A percentile compares a stretch with the other conserved stretches of the same genome.
Conservation (phyloP, 1,140 invertebrate species). For the Calycopis cecrops region DNA sequence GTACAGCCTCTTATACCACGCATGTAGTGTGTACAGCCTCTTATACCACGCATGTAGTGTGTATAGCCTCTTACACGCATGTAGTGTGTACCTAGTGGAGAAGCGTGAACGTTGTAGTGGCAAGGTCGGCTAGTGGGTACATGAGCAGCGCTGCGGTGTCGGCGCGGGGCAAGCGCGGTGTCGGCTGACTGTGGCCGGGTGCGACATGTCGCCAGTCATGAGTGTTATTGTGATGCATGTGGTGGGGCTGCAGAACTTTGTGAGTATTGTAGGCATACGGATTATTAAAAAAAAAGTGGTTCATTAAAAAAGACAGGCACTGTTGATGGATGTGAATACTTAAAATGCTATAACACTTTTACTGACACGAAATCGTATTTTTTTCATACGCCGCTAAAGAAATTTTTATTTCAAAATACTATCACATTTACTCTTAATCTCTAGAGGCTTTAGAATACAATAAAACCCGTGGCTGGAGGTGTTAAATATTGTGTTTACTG, state of each 20-base stretch:
- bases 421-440: no score
- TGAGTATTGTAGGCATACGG: slow-evolving; percentile 40
- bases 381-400: no score
- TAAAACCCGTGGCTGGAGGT: no score
- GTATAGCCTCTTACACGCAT: background rate
- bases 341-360: background rate
- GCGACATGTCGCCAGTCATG: slow-evolving; percentile 24
- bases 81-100: background rate
- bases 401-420: no score
- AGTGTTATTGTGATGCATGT: slow-evolving; percentile 47
- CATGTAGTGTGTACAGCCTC: no score
- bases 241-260: slow-evolving; percentile 49
- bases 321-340: background rate
- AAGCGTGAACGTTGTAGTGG: background rate
- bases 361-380: background rate
- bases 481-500: no score
- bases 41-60: background rate
- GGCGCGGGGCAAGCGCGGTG: slow-evolving; percentile 37
- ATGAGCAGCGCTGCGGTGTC: slow-evolving; percentile 16
- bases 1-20: no score
- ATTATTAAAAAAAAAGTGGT: background rate
- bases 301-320: background rate
- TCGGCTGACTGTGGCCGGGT: slow-evolving; percentile 35
- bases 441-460: background rate
- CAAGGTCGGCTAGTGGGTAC: background rate